A percentile compares a stretch with the other conserved stretches of the same genome.
Conservation (phyloP, 1,140 invertebrate species). For the Bombus turneri region DNA sequence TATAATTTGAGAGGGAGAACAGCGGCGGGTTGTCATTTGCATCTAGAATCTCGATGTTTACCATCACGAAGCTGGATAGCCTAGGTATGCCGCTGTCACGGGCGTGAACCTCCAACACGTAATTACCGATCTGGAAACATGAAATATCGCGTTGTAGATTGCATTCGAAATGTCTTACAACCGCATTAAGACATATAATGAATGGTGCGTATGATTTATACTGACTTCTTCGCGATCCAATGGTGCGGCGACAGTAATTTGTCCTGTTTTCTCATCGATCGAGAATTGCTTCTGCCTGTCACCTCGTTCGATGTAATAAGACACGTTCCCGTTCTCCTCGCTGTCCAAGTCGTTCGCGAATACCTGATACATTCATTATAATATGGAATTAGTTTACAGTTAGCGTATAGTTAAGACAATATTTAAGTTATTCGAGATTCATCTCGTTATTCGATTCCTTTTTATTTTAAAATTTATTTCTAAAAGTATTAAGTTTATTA, state of each 20-base stretch:
- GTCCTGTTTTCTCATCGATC: conserved; percentile 90
- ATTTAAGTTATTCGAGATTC: background rate
- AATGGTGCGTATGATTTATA: conserved; percentile 21
- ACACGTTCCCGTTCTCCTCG: conserved; percentile 89
- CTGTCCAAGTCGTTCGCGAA: conserved; percentile 92
- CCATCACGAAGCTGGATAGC: conserved; percentile 87
- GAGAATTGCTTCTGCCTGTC: conserved; percentile 90
- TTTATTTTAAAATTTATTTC: background rate
- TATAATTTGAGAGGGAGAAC: conserved; percentile 91
- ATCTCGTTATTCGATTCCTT: background rate
- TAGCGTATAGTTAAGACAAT: background rate
- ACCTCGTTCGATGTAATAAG: conserved; percentile 91
- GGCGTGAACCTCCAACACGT: conserved; percentile 91
- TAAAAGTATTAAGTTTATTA: background rate
- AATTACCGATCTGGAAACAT: conserved; percentile 84
- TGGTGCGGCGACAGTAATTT: conserved; percentile 88
- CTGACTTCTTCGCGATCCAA: conserved; percentile 92
- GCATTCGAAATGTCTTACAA: background rate
- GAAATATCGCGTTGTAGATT: background rate
- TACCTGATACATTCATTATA: conserved; percentile 79
- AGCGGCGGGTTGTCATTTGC: conserved; percentile 95
- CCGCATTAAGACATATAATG: background rate
- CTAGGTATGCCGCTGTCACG: conserved; percentile 90
- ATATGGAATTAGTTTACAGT: conserved; percentile 18
- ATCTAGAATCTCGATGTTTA: conserved; percentile 92